A percentile compares a stretch with the other conserved stretches of the same genome.
These are phyloP conservation scores for Zhuqinia jingwanae DNA, from an alignment of 2,888 invertebrate genomes.

Conservation along the genomic window DNA sequence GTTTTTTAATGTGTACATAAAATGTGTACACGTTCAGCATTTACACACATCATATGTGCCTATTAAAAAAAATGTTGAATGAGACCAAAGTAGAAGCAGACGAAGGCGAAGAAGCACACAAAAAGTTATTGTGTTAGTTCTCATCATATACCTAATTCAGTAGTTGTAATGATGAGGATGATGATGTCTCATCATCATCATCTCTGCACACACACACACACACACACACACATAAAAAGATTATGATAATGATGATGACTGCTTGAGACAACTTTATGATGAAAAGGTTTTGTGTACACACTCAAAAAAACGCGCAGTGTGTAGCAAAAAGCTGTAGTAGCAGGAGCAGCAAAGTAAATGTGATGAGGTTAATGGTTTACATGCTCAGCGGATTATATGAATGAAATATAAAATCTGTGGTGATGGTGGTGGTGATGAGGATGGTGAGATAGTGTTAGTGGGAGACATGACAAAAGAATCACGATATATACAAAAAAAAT, in stretches of 20 bases:
- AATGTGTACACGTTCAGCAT: conserved; percentile 30
- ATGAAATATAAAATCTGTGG: conserved; percentile 48
- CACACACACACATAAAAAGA: too few species aligned
- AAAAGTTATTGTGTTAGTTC: conserved; percentile 13
- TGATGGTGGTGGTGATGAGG: background rate
- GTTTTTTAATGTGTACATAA: conserved; percentile 14
- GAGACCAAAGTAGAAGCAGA: too few species aligned
- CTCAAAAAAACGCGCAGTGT: background rate
- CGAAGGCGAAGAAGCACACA: too few species aligned
- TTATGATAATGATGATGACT: background rate
- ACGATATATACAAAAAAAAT: conserved; percentile 34
- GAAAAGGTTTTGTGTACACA: conserved; percentile 10
- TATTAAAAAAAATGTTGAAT: background rate
- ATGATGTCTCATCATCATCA: background rate
- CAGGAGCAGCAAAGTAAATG: too few species aligned
- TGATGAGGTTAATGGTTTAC: conserved; percentile 66
- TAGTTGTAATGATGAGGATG: background rate
- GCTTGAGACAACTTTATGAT: conserved; percentile 41
- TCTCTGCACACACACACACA: background rate
- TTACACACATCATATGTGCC: background rate
- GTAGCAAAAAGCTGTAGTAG: too few species aligned
- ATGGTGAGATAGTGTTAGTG: background rate
- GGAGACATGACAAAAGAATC: conserved; percentile 25
- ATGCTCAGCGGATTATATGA: conserved; percentile 61
- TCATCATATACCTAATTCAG: conserved; percentile 13